Percentiles rank a stretch among this genome's conserved stretches.
Evolutionary conservation across 2,113 vertebrate species (phyloP).

Genomic region (Numenius arquata): DNA sequence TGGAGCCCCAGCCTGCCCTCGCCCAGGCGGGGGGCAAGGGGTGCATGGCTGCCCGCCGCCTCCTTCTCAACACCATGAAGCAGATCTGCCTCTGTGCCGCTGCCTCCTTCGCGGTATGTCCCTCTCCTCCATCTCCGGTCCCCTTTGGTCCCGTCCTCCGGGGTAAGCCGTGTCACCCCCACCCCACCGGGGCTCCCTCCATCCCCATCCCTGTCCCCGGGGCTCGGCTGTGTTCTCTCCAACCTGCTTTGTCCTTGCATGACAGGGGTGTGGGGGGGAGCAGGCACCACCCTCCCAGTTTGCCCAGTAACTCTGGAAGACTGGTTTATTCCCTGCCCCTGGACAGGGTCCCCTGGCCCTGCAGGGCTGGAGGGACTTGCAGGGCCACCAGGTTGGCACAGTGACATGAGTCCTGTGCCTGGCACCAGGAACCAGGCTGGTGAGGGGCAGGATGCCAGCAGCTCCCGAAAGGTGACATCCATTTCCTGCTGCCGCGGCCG

Average conservation of each 20-base stretch:
- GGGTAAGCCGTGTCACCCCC: neutral
- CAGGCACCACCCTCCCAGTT: neutral
- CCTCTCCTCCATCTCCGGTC: neutral
- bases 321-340: neutral
- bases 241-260: constrained; percentile 30
- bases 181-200: neutral
- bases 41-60: constrained; percentile 73
- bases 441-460: neutral
- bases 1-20: neutral
- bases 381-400: neutral
- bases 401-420: neutral
- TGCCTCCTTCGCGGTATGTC: constrained; percentile 81
- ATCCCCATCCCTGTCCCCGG: neutral
- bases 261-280: neutral
- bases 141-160: neutral
- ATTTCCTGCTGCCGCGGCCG: neutral
- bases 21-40: neutral
- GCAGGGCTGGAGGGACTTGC: neutral
- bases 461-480: constrained; percentile 23
- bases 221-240: neutral
- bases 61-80: constrained; percentile 82
- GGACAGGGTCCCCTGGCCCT: neutral
- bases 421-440: neutral
- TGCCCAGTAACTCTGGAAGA: neutral
- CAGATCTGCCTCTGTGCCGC: constrained; percentile 83